Evolutionary conservation across 2,113 vertebrate genomes (phyloP), one percentile per base, ranked within the genome.

Genomic region (Elachura formosa): DNA sequence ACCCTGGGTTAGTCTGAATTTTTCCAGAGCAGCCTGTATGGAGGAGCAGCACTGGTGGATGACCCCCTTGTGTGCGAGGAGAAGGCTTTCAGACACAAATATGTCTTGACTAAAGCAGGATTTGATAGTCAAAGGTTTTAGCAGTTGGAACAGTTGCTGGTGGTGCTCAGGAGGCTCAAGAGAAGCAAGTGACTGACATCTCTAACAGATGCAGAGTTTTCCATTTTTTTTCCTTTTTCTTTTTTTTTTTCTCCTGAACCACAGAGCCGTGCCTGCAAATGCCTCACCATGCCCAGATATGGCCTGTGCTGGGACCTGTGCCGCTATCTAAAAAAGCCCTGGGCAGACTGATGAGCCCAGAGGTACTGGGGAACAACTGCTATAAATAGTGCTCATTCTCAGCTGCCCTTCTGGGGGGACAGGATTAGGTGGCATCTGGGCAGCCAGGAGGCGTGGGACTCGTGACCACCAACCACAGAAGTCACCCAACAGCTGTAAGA

Each of bases 301-400:
- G 98, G 98, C 82, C 88, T 87, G 89, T 2, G 31, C 88, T 36
- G 87, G 92, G 87, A 92, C 92, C 91, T 79, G 75, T 59, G 61
- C 94, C 22, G 33, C 89, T 95, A 75, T 90, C 97, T 97, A 97
- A 95, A 97, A 95, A 97, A 92, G 94, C 96, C 79, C n/a, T 63
- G 62, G 64, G 75, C 81, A 90, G 83, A 24, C 54, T n/a, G 54
- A 87, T 74, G 94, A 95, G 89, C 89, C 87, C 3, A 11, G 64
- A 34, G 85, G 61, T 46, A 81, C 84, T 3, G 11, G 46, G 94
- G 87, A 96, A 81, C 80, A 84, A 83, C 87, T 71, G 94, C 96
- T 98, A 97, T 97, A 97, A 98, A 98, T 98, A 98, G 97, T 55
- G 87, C 46, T 61, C 89, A 94, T 97, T 97, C 98, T 96, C 98